Conservation (phyloP, 1,140 invertebrate species). For the Microplitis mediator region DNA sequence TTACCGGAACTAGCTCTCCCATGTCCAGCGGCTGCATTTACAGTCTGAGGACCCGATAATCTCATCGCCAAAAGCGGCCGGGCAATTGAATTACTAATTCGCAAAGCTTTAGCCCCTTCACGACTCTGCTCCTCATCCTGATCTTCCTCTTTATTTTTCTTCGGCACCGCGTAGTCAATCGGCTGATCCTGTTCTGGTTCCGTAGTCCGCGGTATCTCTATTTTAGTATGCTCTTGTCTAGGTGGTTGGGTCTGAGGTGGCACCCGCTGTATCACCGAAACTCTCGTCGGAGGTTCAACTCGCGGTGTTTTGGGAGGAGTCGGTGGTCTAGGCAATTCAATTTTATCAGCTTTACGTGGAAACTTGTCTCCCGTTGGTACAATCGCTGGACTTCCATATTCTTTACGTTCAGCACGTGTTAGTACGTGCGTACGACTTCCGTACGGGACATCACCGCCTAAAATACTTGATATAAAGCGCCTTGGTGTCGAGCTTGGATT, state of each 20-base stretch:
- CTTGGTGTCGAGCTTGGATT: conserved; percentile 56
- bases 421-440: conserved; percentile 74
- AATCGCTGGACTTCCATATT: conserved; percentile 70
- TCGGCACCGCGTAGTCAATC: conserved; percentile 86
- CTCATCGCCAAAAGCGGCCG: conserved; percentile 55
- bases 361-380: conserved; percentile 58
- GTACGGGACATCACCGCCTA: conserved; percentile 77
- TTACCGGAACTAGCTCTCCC: conserved; percentile 61
- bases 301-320: conserved; percentile 63
- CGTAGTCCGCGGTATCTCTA: conserved; percentile 52
- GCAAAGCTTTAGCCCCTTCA: conserved; percentile 65
- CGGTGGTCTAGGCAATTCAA: conserved; percentile 62
- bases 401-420: conserved; percentile 78
- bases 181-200: conserved; percentile 75
- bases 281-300: conserved; percentile 61
- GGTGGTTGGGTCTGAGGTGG: conserved; percentile 66
- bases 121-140: conserved; percentile 69
- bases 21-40: conserved; percentile 75
- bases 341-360: conserved; percentile 57
- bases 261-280: conserved; percentile 83
- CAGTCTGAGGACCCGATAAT: conserved; percentile 48
- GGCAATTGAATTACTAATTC: conserved; percentile 61
- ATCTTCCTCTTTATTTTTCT: conserved; percentile 73
- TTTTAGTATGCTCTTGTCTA: conserved; percentile 50
- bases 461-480: conserved; percentile 77